These are phyloP conservation scores for Acronicta leporina DNA, from an alignment of 2,888 invertebrate species.

Conservation along the genomic window DNA sequence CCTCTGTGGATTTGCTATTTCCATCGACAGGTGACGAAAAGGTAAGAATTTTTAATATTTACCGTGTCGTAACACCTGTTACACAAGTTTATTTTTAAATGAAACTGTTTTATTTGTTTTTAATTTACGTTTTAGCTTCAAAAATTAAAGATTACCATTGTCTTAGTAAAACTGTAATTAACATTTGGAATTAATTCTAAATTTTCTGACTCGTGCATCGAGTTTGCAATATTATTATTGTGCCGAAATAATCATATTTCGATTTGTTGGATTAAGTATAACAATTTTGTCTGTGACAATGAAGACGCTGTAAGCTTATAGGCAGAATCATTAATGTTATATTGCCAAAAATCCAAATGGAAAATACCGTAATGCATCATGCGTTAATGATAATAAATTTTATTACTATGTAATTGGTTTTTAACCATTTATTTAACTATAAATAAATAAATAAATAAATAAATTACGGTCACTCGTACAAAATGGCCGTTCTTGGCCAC, in stretches of 20 bases:
- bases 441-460: too few relatives aligned
- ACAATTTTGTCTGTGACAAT: too few relatives aligned
- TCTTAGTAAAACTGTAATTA: neutral
- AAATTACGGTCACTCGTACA: neutral
- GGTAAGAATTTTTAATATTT: constrained; percentile 45
- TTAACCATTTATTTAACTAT: too few relatives aligned
- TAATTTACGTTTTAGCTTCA: neutral
- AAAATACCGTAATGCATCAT: constrained; percentile 1
- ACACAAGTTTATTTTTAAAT: constrained; percentile 9
- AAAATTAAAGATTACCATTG: constrained; percentile 2
- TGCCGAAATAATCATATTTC: too few relatives aligned
- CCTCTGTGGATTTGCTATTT: constrained; percentile 46
- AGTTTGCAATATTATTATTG: too few relatives aligned
- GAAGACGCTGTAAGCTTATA: neutral
- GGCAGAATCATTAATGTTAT: neutral
- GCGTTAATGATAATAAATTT: neutral
- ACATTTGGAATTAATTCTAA: neutral
- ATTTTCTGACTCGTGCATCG: too few relatives aligned
- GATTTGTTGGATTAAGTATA: too few relatives aligned
- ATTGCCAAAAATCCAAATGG: constrained; percentile 11
- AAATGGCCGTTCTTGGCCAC: constrained; percentile 17
- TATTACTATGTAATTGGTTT: too few relatives aligned
- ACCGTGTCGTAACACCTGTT: constrained; percentile 22
- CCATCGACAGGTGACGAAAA: constrained; percentile 40
- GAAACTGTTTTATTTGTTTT: neutral